Percentiles rank a stretch among this genome's conserved stretches.
Evolutionary conservation across 2,113 vertebrate species (phyloP).

Genomic region (Patagioenas fasciata): DNA sequence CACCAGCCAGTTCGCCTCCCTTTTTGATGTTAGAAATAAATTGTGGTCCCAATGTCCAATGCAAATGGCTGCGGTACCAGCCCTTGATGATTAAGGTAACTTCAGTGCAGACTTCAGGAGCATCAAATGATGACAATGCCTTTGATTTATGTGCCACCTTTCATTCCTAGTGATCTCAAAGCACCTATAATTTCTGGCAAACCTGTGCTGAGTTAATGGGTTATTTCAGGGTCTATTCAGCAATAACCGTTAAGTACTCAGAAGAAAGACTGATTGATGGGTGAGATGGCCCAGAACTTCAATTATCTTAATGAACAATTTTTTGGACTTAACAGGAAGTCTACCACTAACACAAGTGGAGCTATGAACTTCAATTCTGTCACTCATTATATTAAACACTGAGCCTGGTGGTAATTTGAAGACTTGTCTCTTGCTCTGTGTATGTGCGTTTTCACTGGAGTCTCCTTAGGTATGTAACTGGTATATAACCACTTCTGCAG

Average conservation of each 20-base stretch:
- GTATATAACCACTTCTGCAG: neutral
- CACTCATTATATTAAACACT: neutral
- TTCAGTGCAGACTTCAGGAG: conserved; percentile 4
- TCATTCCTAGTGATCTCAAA: conserved; percentile 48
- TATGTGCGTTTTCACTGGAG: neutral
- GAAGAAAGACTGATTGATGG: conserved; percentile 42
- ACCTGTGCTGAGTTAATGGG: conserved; percentile 20
- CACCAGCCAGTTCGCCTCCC: neutral
- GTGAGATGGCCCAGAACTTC: conserved; percentile 47
- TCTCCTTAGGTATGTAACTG: neutral
- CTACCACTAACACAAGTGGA: neutral
- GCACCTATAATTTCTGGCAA: conserved; percentile 43
- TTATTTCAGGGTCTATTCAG: conserved; percentile 35
- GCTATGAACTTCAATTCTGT: conserved; percentile 12
- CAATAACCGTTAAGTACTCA: conserved; percentile 52
- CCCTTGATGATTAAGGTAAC: conserved; percentile 35
- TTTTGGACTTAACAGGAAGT: conserved; percentile 15
- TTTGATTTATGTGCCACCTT: conserved; percentile 50
- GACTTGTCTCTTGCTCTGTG: neutral
- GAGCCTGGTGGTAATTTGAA: neutral
- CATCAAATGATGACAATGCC: neutral
- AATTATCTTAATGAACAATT: conserved; percentile 38
- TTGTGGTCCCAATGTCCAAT: neutral
- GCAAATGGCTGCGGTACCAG: neutral
- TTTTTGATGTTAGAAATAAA: conserved; percentile 31